These are phyloP conservation scores for Pristionchus fissidentatus DNA, from an alignment of 2,888 invertebrate species.

Conservation along the genomic window DNA sequence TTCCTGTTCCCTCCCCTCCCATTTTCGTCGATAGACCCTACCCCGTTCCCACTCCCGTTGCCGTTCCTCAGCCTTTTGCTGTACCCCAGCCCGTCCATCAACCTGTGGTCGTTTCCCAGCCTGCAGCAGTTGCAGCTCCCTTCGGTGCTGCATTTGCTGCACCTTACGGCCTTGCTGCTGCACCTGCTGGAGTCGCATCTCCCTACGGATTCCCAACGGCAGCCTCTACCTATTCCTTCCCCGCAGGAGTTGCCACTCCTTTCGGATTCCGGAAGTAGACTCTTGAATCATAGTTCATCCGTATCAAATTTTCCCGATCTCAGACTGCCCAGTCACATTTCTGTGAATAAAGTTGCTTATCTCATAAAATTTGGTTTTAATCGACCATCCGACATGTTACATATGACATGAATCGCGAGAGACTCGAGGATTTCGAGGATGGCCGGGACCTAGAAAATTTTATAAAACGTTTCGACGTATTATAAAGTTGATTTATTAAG, in stretches of 20 bases:
- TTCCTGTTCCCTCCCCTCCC: neutral
- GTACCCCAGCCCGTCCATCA: conserved; percentile 5
- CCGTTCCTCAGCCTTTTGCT: conserved; percentile 26
- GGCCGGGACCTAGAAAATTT: too few species aligned
- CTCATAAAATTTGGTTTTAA: too few species aligned
- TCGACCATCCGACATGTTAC: too few species aligned
- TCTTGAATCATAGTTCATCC: neutral
- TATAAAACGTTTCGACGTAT: too few species aligned
- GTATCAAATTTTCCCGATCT: neutral
- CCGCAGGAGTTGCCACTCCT: neutral
- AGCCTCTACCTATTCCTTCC: neutral
- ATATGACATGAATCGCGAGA: too few species aligned
- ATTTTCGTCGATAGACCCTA: conserved; percentile 6
- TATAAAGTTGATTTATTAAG: too few species aligned
- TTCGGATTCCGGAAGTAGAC: conserved; percentile 5
- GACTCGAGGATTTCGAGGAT: too few species aligned
- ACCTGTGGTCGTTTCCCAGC: neutral
- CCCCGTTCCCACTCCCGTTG: conserved; percentile 1
- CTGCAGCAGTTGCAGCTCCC: conserved; percentile 21
- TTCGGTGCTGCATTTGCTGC: conserved; percentile 33
- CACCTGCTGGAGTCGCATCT: neutral
- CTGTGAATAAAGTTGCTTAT: neutral
- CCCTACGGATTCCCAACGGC: neutral
- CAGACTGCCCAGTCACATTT: neutral
- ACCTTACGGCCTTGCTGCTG: too few species aligned